These are phyloP conservation scores for Mus spicilegus DNA, from an alignment of 2,113 vertebrate genomes.

Conservation along the genomic window DNA sequence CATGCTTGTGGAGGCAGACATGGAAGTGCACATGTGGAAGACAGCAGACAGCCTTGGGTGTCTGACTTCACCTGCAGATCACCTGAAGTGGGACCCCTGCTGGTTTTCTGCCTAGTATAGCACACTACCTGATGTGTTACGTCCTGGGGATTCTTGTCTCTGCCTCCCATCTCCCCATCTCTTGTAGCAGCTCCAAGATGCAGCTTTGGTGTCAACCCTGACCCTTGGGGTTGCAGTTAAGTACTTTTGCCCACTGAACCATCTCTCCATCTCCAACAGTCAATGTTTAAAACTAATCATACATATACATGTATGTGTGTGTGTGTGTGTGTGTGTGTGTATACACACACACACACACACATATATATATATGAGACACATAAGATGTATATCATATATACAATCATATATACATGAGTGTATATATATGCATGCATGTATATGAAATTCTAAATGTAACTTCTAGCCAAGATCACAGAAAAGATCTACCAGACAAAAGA, in stretches of 20 bases:
- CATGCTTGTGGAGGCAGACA: background rate
- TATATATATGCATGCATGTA: background rate
- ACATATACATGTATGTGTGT: no score
- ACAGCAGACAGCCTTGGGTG: background rate
- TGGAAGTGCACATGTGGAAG: no score
- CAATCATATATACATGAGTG: no score
- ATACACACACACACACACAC: no score
- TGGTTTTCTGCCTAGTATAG: no score
- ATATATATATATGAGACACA: no score
- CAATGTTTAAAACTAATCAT: conserved; percentile 12
- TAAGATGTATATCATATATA: no score
- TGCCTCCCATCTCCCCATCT: background rate
- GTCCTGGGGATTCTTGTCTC: background rate
- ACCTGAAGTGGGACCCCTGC: background rate
- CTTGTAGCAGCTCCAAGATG: background rate
- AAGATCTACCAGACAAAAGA: conserved; percentile 39
- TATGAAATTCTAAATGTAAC: conserved; percentile 9
- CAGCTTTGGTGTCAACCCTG: background rate
- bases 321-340: no score
- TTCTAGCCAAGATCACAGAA: background rate
- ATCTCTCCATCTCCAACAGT: background rate
- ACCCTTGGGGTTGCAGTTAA: background rate
- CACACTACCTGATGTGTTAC: background rate
- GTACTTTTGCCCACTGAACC: background rate
- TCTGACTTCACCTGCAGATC: background rate